A percentile compares a stretch with the other conserved stretches of the same genome.
These are phyloP conservation scores for Pandemis cinnamomeana DNA, from an alignment of 2,888 invertebrate species.

Conservation along the genomic window DNA sequence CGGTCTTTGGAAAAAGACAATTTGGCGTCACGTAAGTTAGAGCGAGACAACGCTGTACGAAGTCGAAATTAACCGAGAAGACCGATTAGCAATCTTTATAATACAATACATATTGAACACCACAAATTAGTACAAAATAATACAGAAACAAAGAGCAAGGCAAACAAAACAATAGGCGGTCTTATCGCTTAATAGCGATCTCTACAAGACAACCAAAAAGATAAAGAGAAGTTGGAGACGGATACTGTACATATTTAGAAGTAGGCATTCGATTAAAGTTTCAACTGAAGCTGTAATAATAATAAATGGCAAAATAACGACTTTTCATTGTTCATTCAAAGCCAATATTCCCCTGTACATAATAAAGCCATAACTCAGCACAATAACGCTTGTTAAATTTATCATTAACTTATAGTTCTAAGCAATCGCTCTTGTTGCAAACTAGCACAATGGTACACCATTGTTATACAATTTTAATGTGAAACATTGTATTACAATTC, in stretches of 20 bases:
- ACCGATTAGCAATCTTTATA: no score
- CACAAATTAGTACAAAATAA: no score
- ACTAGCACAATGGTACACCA: neutral
- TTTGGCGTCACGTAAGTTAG: no score
- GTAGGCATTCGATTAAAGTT: neutral
- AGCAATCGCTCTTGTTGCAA: neutral
- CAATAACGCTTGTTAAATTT: neutral
- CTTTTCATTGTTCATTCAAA: conserved; percentile 4
- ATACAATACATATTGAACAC: no score
- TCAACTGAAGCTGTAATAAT: neutral
- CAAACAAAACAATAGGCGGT: no score
- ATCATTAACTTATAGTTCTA: neutral
- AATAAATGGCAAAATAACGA: neutral
- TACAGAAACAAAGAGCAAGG: no score
- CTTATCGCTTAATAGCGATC: no score
- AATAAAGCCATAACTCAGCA: neutral
- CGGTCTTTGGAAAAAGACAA: no score
- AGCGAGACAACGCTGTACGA: no score
- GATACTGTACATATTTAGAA: neutral
- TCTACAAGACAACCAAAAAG: no score
- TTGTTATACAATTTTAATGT: conserved; percentile 2
- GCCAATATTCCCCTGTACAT: conserved; percentile 5
- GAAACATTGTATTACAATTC: neutral
- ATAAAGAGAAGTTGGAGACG: no score
- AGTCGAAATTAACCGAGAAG: no score